Evolutionary conservation across 2,113 vertebrate species (phyloP), one percentile per base, ranked within the genome.

Genomic region (Tupaia chinensis): DNA sequence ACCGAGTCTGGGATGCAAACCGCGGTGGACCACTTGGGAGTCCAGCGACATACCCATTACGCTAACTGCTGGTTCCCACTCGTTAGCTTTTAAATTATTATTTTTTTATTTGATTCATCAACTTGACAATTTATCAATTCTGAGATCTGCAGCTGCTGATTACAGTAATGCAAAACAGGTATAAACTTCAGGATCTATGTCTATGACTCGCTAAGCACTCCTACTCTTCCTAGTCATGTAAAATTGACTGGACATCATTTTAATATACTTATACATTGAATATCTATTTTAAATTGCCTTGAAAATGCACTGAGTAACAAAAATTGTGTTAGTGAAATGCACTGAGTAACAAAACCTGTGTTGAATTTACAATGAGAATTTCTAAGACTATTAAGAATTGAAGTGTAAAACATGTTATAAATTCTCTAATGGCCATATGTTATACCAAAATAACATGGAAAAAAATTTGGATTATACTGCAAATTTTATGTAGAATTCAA

Each of bases 31-130:
- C 32, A 32, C 32, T 32, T 32, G 32, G 32, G 32, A 32, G 32
- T 32, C 32, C 32, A 32, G 32, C 32, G 32, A 32, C 32, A 32
- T 32, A 32, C 32, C 32, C 32, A 32, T 32, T 32, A 32, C 32
- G 32, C 32, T 32, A 32, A 32, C 32, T 32, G 32, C 32, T 32
- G 32, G 32, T 32, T 32, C 32, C 32, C 32, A 32, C 32, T 91
- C 83, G 23, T n/a, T 81, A 54, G 32, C 29, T 97, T 89, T 74
- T 78, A 69, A 80, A 81, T 89, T 15, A 74, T 27, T 22, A 91
- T 86, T 95, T 94, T 94, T 93, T 91, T 19, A 78, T 81, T 96
- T 92, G 83, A 87, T 23, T 87, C 72, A 87, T 58, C 29, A 83
- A 66, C 34, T 79, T 89, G 79, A 68, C 2, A 69, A 61, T 81